Evolutionary conservation across 2,888 invertebrate genomes (phyloP), one percentile per base, ranked within the genome.

Genomic region (Xylocampa areola): DNA sequence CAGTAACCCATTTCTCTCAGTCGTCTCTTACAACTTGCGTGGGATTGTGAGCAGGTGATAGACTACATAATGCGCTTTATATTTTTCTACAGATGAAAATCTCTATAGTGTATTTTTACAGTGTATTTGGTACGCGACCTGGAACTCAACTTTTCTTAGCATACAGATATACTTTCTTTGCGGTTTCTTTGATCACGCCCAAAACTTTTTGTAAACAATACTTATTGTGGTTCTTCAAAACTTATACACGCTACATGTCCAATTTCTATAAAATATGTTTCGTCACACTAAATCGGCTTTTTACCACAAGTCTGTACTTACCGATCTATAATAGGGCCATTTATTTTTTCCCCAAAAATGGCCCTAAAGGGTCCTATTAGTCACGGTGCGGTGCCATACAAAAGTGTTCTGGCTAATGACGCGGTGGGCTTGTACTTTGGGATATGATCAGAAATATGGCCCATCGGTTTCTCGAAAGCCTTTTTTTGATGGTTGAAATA

Each of bases 351-450:
- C 81, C 77, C 76, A 72, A 81, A 84, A 85, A 85, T 81, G 79
- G 81, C 82, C 75, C 80, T 82, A 87, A 87, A 89, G 87, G 90
- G 81, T 81, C 87, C 84, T 89, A 92, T 92, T 92, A 90, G 92
- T 87, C 80, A 87, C 87, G 90, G 83, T 81, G 80, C 82, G 82
- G 81, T 87, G 85, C 77, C 76, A 79, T 76, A 86, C 82, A 80
- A 84, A 82, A 84, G 80, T 81, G 65, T 74, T 70, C 74, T 48
- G 55, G 57, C 73, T 81, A 72, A 75, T 73, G 82, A 81, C 77
- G 74, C 70, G 79, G 73, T 75, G 61, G 71, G 75, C 74, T 75
- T 75, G 75, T 68, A 63, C 61, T 58, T 68, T 47, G 55, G 59
- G 60, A 68, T 66, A 73, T 74, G 61, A 75, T 75, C 70, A 73